These are phyloP conservation scores for Lamellibrachia satsuma DNA, from an alignment of 2,888 invertebrate species.

Conservation along the genomic window DNA sequence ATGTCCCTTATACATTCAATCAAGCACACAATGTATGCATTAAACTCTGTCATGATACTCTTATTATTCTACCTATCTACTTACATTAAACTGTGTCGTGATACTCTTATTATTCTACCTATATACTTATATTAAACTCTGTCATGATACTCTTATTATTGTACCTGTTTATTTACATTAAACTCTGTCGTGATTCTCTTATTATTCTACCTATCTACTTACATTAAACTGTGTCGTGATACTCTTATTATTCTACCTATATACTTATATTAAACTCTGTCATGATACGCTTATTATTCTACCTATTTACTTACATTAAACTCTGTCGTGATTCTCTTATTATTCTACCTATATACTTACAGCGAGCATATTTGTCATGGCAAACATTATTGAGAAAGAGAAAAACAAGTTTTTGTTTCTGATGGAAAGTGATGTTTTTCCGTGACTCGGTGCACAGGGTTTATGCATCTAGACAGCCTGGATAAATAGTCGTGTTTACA, in stretches of 20 bases:
- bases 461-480: not conserved
- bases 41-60: too few relatives aligned
- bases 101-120: too few relatives aligned
- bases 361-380: not conserved
- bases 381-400: not conserved
- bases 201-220: not conserved
- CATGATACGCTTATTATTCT: not conserved
- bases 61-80: too few relatives aligned
- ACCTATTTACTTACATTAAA: not conserved
- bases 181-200: not conserved
- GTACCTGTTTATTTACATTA: not conserved
- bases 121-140: too few relatives aligned
- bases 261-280: too few relatives aligned
- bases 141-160: not conserved
- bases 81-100: too few relatives aligned
- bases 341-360: not conserved
- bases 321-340: not conserved
- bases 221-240: not conserved
- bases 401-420: conserved; percentile 10
- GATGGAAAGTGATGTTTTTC: not conserved
- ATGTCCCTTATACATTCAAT: too few relatives aligned
- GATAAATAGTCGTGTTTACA: not conserved
- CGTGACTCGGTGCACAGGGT: not conserved
- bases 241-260: too few relatives aligned
- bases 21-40: too few relatives aligned